Base-by-base conservation (phyloP, 2,797 vertebrate genomes). In the Melanotaenia nigrans region DNA sequence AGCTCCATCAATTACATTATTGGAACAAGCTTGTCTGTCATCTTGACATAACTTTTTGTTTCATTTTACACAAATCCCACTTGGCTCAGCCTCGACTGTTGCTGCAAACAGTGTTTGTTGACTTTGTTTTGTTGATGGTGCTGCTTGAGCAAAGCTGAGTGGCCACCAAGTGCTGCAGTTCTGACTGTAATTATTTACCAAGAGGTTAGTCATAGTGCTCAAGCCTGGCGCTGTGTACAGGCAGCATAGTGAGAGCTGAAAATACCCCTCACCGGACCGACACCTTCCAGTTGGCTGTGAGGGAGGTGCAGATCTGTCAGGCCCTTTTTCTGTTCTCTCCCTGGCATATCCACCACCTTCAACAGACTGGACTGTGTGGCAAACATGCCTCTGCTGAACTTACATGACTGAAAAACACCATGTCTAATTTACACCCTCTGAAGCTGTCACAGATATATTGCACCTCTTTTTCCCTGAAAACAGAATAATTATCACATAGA, bases 401-500 rank as follows among this genome's bases (percentile, higher is more conserved):
- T 47, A 68, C 71, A 64, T 61, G 78, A 75, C 76, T 42, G 65
- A 68, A 20, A 63, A 77, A 72, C 80, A 60, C 49, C 47, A 49
- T 66, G 83, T 85, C 76, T 77, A 25, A 75, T 84, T 80, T 13
- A 73, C 71, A 64, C 75, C 78, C 61, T 20, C 61, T 33, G 56
- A 57, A 68, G 72, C 81, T 36, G 81, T 65, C 38, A 28, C 71
- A 2, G 47, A 22, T 32, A 69, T 32, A 30, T 42, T 2, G 49
- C 74, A 61, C 66, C 57, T 32, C 32, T 32, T 54, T 57, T 58
- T 59, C 35, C 36, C 16, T 24, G 8, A 33, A 51, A 60, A 36
- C 10, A 60, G 71, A 86, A 77, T 77, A 78, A 70, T 70, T 70
- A 84, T 87, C 78, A 79, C 53, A 49, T 22, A 25, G 65, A 51